A percentile compares a stretch with the other conserved stretches of the same genome.
phyloP scores from a whole-genome alignment of 2,113 vertebrate species.

The Mustelus asterias region DNA sequence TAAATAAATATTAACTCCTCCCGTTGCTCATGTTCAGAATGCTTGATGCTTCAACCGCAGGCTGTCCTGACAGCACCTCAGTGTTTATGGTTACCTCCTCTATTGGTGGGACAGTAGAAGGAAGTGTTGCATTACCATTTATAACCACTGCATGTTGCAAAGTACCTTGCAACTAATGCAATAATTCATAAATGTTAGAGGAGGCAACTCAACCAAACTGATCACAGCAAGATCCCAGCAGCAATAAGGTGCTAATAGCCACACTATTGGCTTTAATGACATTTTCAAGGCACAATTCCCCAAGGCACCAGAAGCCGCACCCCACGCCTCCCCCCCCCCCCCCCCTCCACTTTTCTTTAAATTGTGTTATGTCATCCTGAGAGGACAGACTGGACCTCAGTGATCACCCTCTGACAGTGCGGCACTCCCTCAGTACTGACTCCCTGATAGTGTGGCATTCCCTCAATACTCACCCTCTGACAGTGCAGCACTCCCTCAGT shows the following conservation, averaged over 20 bases:
- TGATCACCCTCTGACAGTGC: no score
- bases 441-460: neutral
- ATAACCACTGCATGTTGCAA: neutral
- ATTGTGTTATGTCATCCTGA: no score
- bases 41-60: no score
- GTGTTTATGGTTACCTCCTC: neutral
- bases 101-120: no score
- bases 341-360: no score
- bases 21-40: neutral
- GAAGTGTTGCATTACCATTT: no score
- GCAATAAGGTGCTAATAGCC: neutral
- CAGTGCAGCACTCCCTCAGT: neutral
- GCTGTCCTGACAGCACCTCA: neutral
- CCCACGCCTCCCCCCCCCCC: no score
- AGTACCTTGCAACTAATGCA: neutral
- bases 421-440: neutral
- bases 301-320: no score
- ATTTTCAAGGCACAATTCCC: neutral
- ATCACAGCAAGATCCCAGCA: neutral
- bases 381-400: neutral
- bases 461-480: neutral
- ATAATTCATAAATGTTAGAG: neutral
- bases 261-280: neutral
- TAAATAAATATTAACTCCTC: neutral
- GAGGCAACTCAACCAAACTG: neutral